Conservation (phyloP, 2,113 vertebrate genomes). For the Lagopus muta region DNA sequence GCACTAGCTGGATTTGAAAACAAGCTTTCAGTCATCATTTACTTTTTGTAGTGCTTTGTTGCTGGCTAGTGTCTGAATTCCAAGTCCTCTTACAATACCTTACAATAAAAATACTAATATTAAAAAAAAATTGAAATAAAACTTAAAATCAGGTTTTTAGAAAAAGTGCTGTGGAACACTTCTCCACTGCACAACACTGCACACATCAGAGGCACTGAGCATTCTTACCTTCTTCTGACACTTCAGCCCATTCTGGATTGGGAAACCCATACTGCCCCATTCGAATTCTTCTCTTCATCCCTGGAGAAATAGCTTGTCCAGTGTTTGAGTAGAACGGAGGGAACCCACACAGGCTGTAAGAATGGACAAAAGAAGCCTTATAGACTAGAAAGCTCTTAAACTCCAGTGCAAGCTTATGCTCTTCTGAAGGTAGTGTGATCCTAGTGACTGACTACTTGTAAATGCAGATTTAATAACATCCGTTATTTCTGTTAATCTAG, state of each 20-base stretch:
- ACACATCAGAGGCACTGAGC: neutral
- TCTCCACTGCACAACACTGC: neutral
- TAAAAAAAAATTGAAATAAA: neutral
- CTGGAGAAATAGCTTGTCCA: constrained; percentile 96
- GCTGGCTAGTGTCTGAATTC: neutral
- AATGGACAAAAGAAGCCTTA: neutral
- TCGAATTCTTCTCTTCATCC: constrained; percentile 98
- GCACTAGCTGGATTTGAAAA: neutral
- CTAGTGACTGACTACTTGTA: neutral
- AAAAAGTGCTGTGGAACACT: neutral
- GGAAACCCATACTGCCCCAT: constrained; percentile 98
- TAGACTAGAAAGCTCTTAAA: neutral
- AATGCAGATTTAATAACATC: neutral
- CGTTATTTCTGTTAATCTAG: neutral
- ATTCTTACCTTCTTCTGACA: constrained; percentile 91
- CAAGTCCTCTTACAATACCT: neutral
- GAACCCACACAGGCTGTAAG: constrained; percentile 91
- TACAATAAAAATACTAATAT: neutral
- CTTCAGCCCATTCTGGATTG: constrained; percentile 95
- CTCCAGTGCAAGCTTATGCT: neutral
- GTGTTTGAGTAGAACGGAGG: constrained; percentile 99
- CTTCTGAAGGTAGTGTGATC: neutral
- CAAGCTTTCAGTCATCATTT: constrained; percentile 16
- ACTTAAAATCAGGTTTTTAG: neutral
- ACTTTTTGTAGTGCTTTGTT: neutral